These are phyloP conservation scores for Morelia viridis DNA, from an alignment of 2,797 vertebrate genomes.

Conservation along the genomic window DNA sequence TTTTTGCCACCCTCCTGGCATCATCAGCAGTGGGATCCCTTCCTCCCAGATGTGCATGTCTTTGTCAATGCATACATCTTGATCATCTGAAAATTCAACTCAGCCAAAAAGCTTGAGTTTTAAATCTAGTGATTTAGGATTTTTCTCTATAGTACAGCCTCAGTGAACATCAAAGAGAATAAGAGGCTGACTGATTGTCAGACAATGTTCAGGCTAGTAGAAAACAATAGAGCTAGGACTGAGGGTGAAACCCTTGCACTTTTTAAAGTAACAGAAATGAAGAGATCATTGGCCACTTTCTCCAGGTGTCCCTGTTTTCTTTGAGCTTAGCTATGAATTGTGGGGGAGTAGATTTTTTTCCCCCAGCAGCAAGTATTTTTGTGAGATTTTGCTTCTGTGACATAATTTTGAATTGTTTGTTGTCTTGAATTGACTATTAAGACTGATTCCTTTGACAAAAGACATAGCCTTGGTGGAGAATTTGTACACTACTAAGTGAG, in stretches of 20 bases:
- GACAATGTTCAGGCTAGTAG: neutral
- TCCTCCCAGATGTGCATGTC: slow-evolving; percentile 55
- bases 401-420: neutral
- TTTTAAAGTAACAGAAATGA: neutral
- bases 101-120: slow-evolving; percentile 62
- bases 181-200: neutral
- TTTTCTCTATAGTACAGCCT: slow-evolving; percentile 46
- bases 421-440: neutral
- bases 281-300: neutral
- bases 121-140: slow-evolving; percentile 51
- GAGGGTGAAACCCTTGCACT: neutral
- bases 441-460: neutral
- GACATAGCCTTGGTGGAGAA: neutral
- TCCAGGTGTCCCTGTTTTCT: neutral
- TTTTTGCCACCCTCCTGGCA: slow-evolving; percentile 54
- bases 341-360: neutral
- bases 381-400: neutral
- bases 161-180: slow-evolving; percentile 51
- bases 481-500: neutral
- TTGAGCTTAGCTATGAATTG: neutral
- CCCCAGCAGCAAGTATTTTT: neutral
- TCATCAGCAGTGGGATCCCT: slow-evolving; percentile 66
- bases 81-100: slow-evolving; percentile 72
- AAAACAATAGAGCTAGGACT: neutral
- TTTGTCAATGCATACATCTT: slow-evolving; percentile 55